Base-by-base conservation (phyloP, 2,888 invertebrate genomes). In the Dermolepida albohirtum region DNA sequence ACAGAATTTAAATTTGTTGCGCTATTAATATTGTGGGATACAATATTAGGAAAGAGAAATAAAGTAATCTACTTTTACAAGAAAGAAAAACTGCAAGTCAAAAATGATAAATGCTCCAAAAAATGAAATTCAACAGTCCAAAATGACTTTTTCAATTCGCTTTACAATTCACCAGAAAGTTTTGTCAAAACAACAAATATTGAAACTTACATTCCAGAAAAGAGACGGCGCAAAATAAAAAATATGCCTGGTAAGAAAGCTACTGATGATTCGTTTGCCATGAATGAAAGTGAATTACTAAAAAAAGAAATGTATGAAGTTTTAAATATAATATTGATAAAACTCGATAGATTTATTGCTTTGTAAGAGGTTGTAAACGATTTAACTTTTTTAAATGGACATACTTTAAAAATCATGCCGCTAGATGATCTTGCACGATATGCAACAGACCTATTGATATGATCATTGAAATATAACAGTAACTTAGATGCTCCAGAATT, bases 41-140 rank as follows among this genome's bases (percentile, higher is more conserved):
- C 50, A 50, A 50, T 50, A 14, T 50, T 50, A 50, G 50, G 50
- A 50, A 50, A 50, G 12, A 50, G 7, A 50, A 50, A 50, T 50
- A 50, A 50, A 50, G 50, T 50, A 50, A 50, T 50, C 14, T 50
- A 50, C 50, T 50, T 50, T 50, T 50, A 50, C 50, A 50, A 14
- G 50, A 50, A 50, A 50, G 50, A 14, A 50, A 50, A 50, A 50
- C 50, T 6, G 14, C 50, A 50, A 14, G 10, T 14, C 14, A 10
- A 50, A 50, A 50, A 50, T 50, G 50, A 14, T 50, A 50, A 50
- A 50, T 50, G 50, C 50, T 50, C 50, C 14, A 50, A 50, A 50
- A 44, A 50, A 50, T 50, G n/a, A 50, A 12, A 50, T 50, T 50
- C 50, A 50, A 50, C 14, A 50, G 50, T 12, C 50, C 14, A 14